These are phyloP conservation scores for Phrixothrix hirtus DNA, from an alignment of 2,888 invertebrate genomes.

Conservation along the genomic window DNA sequence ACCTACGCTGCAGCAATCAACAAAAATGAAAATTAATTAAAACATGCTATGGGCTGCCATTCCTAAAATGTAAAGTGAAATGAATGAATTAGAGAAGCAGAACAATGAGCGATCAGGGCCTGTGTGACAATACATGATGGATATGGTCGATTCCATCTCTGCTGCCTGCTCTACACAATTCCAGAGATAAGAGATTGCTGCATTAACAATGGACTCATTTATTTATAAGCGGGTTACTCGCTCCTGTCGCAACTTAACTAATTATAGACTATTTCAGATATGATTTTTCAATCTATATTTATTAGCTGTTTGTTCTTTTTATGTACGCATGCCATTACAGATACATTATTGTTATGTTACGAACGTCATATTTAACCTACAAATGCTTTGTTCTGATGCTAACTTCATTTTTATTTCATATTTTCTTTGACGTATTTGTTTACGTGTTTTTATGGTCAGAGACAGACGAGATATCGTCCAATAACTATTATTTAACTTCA, in stretches of 20 bases:
- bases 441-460: too few species aligned
- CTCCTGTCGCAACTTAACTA: slow-evolving; percentile 51
- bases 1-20: slow-evolving; percentile 44
- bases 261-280: slow-evolving; percentile 46
- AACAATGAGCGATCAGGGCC: slow-evolving; percentile 56
- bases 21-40: slow-evolving; percentile 55
- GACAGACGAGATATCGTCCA: too few species aligned
- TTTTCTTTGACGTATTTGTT: too few species aligned
- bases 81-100: slow-evolving; percentile 51
- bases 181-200: slow-evolving; percentile 41
- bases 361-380: too few species aligned
- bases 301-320: slow-evolving; percentile 34
- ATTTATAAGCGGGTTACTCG: slow-evolving; percentile 55
- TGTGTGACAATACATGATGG: slow-evolving; percentile 58
- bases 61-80: slow-evolving; percentile 47
- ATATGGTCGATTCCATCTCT: slow-evolving; percentile 53
- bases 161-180: slow-evolving; percentile 44
- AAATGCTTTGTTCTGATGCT: too few species aligned
- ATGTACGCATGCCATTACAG: slow-evolving; percentile 26
- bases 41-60: slow-evolving; percentile 51
- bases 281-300: slow-evolving; percentile 42
- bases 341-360: slow-evolving; percentile 18
- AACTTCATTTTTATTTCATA: too few species aligned
- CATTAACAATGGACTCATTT: slow-evolving; percentile 55
- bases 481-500: too few species aligned